These are phyloP conservation scores for Beroe ovata DNA, from an alignment of 37 sponge, comb jelly and placozoan genomes.

Conservation along the genomic window DNA sequence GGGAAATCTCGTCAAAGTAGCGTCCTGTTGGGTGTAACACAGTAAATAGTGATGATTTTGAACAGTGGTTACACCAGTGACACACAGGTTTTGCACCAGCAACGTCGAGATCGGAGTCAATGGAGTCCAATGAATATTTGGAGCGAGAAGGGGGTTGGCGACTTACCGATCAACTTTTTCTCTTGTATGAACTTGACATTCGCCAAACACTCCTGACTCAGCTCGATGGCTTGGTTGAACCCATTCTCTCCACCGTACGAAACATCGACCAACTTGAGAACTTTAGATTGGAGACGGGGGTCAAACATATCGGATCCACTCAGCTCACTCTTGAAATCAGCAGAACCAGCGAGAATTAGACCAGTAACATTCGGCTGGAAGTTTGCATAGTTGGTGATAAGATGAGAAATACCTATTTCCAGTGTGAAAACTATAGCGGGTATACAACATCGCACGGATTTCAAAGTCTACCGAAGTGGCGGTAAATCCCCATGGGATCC, in stretches of 20 bases:
- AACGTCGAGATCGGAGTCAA: no score
- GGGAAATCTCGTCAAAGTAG: conserved; percentile 99
- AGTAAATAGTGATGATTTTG: no score
- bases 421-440: background rate
- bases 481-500: no score
- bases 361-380: conserved; percentile 85
- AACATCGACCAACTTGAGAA: conserved; percentile 94
- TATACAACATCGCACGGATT: background rate
- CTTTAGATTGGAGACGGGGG: conserved; percentile 82
- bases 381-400: background rate
- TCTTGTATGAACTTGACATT: conserved; percentile 99
- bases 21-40: no score
- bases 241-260: conserved; percentile 99
- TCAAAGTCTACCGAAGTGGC: no score
- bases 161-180: conserved; percentile 88
- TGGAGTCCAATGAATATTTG: no score
- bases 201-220: conserved; percentile 87
- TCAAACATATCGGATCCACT: conserved; percentile 99
- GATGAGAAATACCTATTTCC: background rate
- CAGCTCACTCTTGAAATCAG: conserved; percentile 98
- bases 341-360: conserved; percentile 94
- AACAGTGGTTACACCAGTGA: no score
- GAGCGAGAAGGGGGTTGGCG: no score
- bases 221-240: conserved; percentile 98
- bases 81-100: no score